Conservation (phyloP, 1,140 invertebrate genomes). For the Lordiphosa mommai region DNA sequence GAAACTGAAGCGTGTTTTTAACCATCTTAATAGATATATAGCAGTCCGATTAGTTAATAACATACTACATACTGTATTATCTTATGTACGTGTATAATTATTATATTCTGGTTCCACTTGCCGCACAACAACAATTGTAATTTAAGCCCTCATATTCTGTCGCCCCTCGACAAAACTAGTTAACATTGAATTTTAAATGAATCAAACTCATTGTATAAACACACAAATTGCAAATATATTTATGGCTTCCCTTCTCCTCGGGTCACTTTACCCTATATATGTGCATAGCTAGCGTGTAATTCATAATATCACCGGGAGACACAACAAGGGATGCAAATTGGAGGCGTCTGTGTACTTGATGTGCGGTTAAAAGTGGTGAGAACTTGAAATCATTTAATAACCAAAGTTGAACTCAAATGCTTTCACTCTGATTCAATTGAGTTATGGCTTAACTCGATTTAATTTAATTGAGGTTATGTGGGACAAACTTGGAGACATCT, state of each 20-base stretch:
- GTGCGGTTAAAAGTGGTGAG: constrained; percentile 24
- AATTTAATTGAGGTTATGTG: constrained; percentile 32
- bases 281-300: constrained; percentile 6
- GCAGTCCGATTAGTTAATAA: too few species aligned
- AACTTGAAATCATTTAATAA: constrained; percentile 25
- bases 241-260: constrained; percentile 51
- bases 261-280: neutral
- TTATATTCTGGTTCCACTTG: constrained; percentile 11
- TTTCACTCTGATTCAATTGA: constrained; percentile 41
- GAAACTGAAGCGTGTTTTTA: too few species aligned
- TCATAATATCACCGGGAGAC: constrained; percentile 13
- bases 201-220: constrained; percentile 41
- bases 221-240: constrained; percentile 46
- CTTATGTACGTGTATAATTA: neutral
- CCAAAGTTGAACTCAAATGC: constrained; percentile 19
- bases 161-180: constrained; percentile 36
- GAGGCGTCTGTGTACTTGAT: constrained; percentile 26
- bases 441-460: constrained; percentile 6
- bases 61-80: too few species aligned
- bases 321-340: constrained; percentile 23
- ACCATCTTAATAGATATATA: too few species aligned
- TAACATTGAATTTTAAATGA: constrained; percentile 70
- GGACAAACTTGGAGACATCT: constrained; percentile 15
- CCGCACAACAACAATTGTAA: constrained; percentile 31
- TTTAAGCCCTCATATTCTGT: constrained; percentile 15